phyloP scores from a whole-genome alignment of 2,888 invertebrate species.

The Chaitophorus viminalis region DNA sequence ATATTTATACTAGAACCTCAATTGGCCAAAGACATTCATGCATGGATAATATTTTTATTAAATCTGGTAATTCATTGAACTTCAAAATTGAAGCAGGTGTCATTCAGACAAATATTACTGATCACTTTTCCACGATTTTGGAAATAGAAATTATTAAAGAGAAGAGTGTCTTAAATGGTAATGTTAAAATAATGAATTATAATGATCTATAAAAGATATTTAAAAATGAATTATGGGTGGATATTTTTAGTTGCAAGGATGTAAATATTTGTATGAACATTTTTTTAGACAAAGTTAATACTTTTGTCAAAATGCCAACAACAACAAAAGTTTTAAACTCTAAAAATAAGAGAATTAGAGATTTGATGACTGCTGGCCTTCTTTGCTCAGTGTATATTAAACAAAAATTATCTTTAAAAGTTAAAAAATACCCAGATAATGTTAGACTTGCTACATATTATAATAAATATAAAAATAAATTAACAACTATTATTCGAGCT shows the following conservation, averaged over 20 bases:
- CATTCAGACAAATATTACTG: not conserved
- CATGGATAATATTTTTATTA: conserved; percentile 9
- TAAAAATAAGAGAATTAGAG: conserved; percentile 1
- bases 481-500: not conserved
- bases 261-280: conserved; percentile 4
- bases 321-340: conserved; percentile 5
- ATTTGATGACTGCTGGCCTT: conserved; percentile 17
- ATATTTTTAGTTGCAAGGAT: not conserved
- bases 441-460: not conserved
- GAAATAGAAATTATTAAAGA: conserved; percentile 1
- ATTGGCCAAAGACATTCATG: not conserved
- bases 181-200: not conserved
- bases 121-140: not conserved
- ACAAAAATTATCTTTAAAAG: conserved; percentile 13
- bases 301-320: conserved; percentile 8
- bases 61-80: not conserved
- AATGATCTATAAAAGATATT: not conserved
- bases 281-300: not conserved
- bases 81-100: conserved; percentile 6
- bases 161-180: not conserved
- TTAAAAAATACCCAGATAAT: conserved; percentile 26
- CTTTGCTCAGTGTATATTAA: conserved; percentile 15
- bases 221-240: conserved; percentile 6
- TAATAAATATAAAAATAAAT: conserved; percentile 7
- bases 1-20: conserved; percentile 21